Conservation (phyloP, 2,888 invertebrate genomes). For the Rhogogaster chlorosoma region DNA sequence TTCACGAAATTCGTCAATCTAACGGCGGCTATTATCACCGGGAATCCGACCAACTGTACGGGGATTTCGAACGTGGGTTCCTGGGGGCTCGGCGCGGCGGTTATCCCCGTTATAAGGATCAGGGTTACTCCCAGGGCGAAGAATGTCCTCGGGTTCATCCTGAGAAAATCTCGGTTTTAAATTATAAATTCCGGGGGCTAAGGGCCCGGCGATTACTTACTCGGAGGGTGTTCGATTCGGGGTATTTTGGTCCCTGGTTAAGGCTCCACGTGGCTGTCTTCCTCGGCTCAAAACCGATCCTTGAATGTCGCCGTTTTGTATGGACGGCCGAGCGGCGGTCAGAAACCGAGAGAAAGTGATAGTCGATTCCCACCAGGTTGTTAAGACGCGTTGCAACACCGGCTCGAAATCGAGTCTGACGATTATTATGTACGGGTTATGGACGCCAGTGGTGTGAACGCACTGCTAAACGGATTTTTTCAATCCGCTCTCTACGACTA, state of each 20-base stretch:
- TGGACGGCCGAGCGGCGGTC: conserved; percentile 3
- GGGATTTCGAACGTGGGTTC: conserved; percentile 87
- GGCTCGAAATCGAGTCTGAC: conserved; percentile 6
- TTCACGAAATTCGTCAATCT: conserved; percentile 90
- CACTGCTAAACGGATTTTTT: not conserved
- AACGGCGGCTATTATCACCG: conserved; percentile 89
- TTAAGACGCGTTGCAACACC: conserved; percentile 24
- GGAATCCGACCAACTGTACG: conserved; percentile 92
- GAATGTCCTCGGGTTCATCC: conserved; percentile 69
- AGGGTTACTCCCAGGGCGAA: conserved; percentile 67
- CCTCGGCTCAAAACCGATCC: not conserved
- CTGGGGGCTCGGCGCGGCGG: conserved; percentile 72
- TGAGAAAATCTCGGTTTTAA: not conserved
- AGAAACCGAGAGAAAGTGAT: conserved; percentile 34
- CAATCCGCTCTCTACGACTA: not conserved
- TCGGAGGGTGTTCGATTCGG: not conserved
- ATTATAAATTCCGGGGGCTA: not conserved
- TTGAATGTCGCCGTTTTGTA: conserved; percentile 29
- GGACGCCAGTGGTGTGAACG: not conserved
- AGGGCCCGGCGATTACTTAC: not conserved
- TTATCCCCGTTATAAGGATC: conserved; percentile 66
- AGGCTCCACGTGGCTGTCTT: not conserved
- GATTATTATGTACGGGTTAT: not conserved
- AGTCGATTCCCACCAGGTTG: conserved; percentile 16
- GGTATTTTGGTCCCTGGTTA: not conserved